Evolutionary conservation across 2,888 invertebrate species (phyloP), one percentile per base, ranked within the genome.

Genomic region (Drosophila paranaensis): DNA sequence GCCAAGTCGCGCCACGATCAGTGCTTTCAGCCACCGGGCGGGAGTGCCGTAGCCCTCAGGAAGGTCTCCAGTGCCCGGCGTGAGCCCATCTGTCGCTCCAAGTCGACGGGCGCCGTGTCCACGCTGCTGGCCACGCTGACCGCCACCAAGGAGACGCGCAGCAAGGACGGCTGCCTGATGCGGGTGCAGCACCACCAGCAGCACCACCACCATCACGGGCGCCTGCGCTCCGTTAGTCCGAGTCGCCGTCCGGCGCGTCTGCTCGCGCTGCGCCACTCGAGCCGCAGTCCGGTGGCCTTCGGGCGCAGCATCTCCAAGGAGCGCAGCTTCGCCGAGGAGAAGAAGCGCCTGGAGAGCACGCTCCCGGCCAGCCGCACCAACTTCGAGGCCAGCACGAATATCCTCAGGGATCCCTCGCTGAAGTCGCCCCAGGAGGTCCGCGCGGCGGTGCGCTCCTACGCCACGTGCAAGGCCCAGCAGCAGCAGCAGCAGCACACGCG

Each of bases 401-500:
- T 93, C 5, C 74, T 93, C 50, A 77, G 92, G 3, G 92, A 95
- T 39, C 94, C 95, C 0, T 94, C 94, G 62, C 88, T 95, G 6
- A 92, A 94, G 45, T 95, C 95, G 0, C 94, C 95, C 0, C 93
- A 93, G 33, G 95, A 95, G 85, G 94, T 95, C 0, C 94, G 94
- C 71, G 93, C 93, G 67, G 93, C 93, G 9, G 92, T 93, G 61
- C 93, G 92, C 65, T 93, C 92, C 0, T 91, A 91, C 74, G 93
- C 92, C 60, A 90, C 88, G 3, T 90, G 90, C 60, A 82, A 87
- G 53, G 81, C 84, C 5, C 91, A 91, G 6, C 91, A 91, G 3
- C 90, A 90, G 92, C 20, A 20, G 20, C 20, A 20, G 20, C 20
- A 91, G 3, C 90, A 90, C 39, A 55, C 84, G 27, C 88, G 92